phyloP scores from a whole-genome alignment of 2,797 vertebrate genomes.

The Sebastes iracundus region DNA sequence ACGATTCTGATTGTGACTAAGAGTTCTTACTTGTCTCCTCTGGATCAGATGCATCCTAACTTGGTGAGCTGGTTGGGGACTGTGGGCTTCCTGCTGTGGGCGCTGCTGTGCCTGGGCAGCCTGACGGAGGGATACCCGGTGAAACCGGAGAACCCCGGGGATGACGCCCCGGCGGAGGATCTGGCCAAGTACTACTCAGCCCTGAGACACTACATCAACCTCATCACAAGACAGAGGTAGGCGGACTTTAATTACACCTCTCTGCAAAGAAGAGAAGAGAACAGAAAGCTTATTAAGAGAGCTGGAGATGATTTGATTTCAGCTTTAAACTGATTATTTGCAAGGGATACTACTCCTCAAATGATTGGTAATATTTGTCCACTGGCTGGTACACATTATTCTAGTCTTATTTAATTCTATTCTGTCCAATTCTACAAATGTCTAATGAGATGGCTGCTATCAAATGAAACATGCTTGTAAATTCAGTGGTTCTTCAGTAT shows the following conservation, averaged over 20 bases:
- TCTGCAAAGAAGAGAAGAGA: neutral
- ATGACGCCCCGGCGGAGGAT: constrained; percentile 94
- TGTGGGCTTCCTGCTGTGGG: constrained; percentile 88
- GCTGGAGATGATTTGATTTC: neutral
- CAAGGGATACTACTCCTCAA: neutral
- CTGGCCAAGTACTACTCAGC: constrained; percentile 98
- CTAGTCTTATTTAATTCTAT: neutral
- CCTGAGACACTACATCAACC: constrained; percentile 98
- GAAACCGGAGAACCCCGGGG: constrained; percentile 95
- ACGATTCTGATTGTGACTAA: neutral
- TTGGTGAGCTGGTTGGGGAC: constrained; percentile 87
- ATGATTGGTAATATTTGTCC: neutral
- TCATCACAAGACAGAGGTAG: constrained; percentile 98
- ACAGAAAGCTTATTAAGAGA: neutral
- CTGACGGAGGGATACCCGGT: constrained; percentile 94
- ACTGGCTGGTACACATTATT: neutral
- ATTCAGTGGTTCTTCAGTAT: neutral
- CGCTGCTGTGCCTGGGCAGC: constrained; percentile 90
- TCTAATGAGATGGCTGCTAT: neutral
- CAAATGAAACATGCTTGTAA: neutral
- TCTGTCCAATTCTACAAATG: neutral
- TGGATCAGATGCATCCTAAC: constrained; percentile 89
- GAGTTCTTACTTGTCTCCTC: neutral
- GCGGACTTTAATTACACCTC: constrained; percentile 10
- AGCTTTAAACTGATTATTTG: neutral